phyloP scores from a whole-genome alignment of 2,113 vertebrate species.

The Labrus mixtus region DNA sequence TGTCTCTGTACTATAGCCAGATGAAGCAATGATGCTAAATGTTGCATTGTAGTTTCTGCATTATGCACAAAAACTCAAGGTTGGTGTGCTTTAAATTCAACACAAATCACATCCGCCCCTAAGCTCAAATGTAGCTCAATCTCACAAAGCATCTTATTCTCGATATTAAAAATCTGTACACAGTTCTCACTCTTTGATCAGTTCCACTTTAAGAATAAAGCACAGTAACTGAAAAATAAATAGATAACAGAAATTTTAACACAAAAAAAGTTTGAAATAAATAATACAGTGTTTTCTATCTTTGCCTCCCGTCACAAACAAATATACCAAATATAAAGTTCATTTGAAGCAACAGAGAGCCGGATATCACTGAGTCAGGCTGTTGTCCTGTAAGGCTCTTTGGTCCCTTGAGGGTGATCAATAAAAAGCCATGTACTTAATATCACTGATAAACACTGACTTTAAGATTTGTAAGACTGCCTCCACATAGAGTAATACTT shows the following conservation, averaged over 20 bases:
- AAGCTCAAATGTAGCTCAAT: conserved; percentile 26
- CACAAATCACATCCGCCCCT: conserved; percentile 20
- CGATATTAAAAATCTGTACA: conserved; percentile 58
- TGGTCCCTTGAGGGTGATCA: conserved; percentile 71
- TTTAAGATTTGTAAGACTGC: conserved; percentile 47
- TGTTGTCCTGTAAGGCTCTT: conserved; percentile 66
- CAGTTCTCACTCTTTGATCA: conserved; percentile 41
- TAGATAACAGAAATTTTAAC: conserved; percentile 59
- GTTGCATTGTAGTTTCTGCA: conserved; percentile 57
- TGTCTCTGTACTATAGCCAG: conserved; percentile 25
- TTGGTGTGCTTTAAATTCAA: conserved; percentile 29
- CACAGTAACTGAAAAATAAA: conserved; percentile 70
- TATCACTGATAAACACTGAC: conserved; percentile 33
- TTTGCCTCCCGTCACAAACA: conserved; percentile 33
- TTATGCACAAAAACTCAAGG: conserved; percentile 54
- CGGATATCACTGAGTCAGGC: conserved; percentile 62
- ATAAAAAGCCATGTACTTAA: conserved; percentile 50
- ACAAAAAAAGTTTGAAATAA: conserved; percentile 69
- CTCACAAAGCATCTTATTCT: conserved; percentile 39
- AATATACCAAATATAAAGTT: conserved; percentile 42
- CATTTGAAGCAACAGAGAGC: conserved; percentile 52
- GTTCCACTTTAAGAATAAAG: conserved; percentile 54
- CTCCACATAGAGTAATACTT: conserved; percentile 12
- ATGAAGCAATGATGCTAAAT: conserved; percentile 51
- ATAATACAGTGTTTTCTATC: conserved; percentile 67